These are phyloP conservation scores for Pterocles gutturalis DNA, from an alignment of 2,113 vertebrate species.

Conservation along the genomic window DNA sequence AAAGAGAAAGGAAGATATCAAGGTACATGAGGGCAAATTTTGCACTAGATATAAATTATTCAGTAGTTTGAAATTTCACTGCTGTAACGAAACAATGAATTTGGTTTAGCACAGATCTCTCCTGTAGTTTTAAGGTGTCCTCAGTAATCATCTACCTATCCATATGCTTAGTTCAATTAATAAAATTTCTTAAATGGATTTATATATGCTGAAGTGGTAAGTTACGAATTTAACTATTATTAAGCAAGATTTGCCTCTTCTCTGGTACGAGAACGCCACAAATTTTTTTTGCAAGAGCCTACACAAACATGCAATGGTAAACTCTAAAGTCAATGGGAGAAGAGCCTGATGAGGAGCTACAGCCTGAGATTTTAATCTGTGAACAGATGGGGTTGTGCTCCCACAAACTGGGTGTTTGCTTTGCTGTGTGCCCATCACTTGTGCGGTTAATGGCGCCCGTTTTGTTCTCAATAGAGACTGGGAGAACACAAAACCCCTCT, in stretches of 20 bases:
- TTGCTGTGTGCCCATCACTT: neutral
- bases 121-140: neutral
- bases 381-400: neutral
- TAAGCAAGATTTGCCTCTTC: neutral
- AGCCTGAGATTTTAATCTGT: neutral
- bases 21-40: neutral
- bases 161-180: neutral
- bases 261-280: neutral
- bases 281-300: neutral
- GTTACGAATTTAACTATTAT: neutral
- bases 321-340: neutral
- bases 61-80: neutral
- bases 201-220: neutral
- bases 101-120: neutral
- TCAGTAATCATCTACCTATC: neutral
- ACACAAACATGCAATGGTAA: neutral
- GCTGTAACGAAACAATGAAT: neutral
- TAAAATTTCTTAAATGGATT: neutral
- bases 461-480: neutral
- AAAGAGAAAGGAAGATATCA: too few species aligned
- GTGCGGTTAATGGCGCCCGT: neutral
- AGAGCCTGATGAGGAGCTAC: neutral
- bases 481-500: neutral
- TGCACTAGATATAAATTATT: neutral
- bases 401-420: neutral